These are phyloP conservation scores for Actinia tenebrosa DNA, from an alignment of 64 coral and sea anemone species.

Conservation along the genomic window DNA sequence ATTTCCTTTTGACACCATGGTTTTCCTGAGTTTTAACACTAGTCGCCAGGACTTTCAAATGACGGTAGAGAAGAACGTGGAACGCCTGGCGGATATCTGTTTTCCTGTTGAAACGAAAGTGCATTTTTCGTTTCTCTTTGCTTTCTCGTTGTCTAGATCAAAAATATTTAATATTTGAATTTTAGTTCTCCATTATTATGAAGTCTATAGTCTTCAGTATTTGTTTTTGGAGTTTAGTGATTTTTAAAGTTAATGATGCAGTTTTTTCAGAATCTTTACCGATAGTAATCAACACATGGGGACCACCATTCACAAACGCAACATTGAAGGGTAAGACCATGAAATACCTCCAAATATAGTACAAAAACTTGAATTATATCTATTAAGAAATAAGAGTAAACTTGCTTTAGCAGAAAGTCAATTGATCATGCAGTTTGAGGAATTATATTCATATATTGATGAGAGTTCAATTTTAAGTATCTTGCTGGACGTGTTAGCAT, in stretches of 20 bases:
- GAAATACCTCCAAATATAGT: too few species aligned
- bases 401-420: too few species aligned
- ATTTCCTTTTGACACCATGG: not conserved
- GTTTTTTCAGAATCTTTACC: not conserved
- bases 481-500: too few species aligned
- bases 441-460: too few species aligned
- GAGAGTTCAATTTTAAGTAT: too few species aligned
- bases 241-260: not conserved
- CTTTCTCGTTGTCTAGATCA: not conserved
- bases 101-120: not conserved
- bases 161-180: not conserved
- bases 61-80: not conserved
- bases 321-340: constrained; percentile 2
- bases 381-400: too few species aligned
- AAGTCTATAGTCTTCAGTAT: not conserved
- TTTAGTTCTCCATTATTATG: not conserved
- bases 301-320: constrained; percentile 2
- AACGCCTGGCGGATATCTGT: not conserved
- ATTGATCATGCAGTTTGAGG: too few species aligned
- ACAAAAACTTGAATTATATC: not conserved
- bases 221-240: not conserved
- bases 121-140: not conserved
- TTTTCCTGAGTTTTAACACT: not conserved
- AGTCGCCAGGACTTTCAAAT: not conserved
- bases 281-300: constrained; percentile 20